Evolutionary conservation across 1,140 invertebrate genomes (phyloP).

Genomic region (Choristoneura fumiferana): DNA sequence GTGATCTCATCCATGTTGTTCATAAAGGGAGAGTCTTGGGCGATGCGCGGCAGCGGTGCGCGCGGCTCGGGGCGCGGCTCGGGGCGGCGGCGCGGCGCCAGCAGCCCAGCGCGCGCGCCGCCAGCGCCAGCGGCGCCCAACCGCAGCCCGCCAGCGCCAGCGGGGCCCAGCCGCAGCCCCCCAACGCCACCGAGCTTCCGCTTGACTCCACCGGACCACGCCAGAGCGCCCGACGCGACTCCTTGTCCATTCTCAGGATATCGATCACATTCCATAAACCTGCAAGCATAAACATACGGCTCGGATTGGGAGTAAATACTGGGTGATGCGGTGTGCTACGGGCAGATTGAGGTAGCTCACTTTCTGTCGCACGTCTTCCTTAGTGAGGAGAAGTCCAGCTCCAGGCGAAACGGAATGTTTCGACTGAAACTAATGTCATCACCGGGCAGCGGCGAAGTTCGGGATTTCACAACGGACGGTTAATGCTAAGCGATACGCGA

Average conservation of each 20-base stretch:
- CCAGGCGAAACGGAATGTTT: slow-evolving; percentile 10
- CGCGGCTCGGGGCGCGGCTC: neutral
- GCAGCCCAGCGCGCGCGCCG: neutral
- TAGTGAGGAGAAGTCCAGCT: slow-evolving; percentile 6
- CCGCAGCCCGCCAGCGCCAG: neutral
- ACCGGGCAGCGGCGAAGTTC: slow-evolving; percentile 8
- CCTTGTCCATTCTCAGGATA: slow-evolving; percentile 44
- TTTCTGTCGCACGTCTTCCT: neutral
- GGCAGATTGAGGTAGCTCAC: neutral
- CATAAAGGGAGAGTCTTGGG: slow-evolving; percentile 57
- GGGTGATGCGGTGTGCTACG: neutral
- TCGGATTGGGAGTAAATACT: slow-evolving; percentile 1
- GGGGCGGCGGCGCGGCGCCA: slow-evolving; percentile 18
- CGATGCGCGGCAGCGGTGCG: slow-evolving; percentile 1
- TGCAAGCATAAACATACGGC: slow-evolving; percentile 36
- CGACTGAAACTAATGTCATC: slow-evolving; percentile 13
- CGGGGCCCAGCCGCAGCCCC: neutral
- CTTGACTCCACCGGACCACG: slow-evolving; percentile 33
- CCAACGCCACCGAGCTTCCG: slow-evolving; percentile 30
- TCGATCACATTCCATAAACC: slow-evolving; percentile 61
- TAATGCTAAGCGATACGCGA: neutral
- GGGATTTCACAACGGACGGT: neutral
- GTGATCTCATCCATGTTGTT: slow-evolving; percentile 70
- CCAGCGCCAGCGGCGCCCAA: neutral
- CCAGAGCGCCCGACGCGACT: slow-evolving; percentile 22